Base-by-base conservation (phyloP, 2,888 invertebrate genomes). In the Cerceris rybyensis region DNA sequence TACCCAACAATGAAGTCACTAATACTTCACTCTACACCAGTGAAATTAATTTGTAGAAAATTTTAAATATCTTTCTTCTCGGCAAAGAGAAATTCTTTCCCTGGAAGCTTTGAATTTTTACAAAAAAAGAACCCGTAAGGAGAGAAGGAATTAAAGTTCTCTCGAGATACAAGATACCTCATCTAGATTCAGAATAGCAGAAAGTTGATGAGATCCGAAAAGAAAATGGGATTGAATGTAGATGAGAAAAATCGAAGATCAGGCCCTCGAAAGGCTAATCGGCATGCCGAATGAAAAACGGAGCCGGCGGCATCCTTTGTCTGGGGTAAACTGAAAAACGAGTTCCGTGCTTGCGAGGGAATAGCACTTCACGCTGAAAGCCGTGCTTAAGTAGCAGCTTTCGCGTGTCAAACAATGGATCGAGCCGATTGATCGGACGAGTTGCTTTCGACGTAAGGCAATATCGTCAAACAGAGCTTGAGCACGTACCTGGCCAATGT, bases 361-460 rank as follows among this genome's bases (percentile, higher is more conserved):
- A 69, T 52, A 57, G 61, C 75, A 71, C 73, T 82, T 61, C 7
- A 41, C 28, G 69, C 13, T 72, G 74, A 85, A 80, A 85, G 75
- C 75, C 69, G 82, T 79, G 75, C 72, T 85, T 85, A 83, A 82
- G 81, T 79, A 82, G 80, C 70, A 61, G 73, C 73, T 84, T 81
- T 76, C 59, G 63, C 43, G 67, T 63, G 80, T 85, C 75, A 79
- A 85, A 85, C 85, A 85, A 85, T 82, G 72, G 75, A 71, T 75
- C 70, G 59, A 8, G 17, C 41, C 72, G 81, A 85, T 83, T 85
- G 85, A 82, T 82, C 72, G 72, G 74, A 80, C 75, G 59, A 85
- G 82, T 80, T 83, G 82, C 76, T 83, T 80, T 83, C 67, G 64
- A 71, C 64, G 80, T 83, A 80, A 80, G 67, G 75, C 75, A 77